These are phyloP conservation scores for Clarias laeviceps DNA, from an alignment of 2,797 vertebrate species.

Conservation along the genomic window DNA sequence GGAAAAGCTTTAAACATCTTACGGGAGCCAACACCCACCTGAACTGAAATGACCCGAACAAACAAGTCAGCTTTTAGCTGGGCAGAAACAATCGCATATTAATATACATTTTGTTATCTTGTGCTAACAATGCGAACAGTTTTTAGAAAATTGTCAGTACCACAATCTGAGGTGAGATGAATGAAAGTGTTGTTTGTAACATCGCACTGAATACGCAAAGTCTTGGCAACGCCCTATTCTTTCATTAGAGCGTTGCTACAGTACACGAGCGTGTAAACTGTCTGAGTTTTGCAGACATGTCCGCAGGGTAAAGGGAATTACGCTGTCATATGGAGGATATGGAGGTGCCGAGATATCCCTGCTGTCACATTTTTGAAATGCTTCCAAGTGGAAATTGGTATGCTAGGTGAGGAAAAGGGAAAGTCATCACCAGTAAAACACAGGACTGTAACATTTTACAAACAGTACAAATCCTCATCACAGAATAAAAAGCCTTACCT, in stretches of 20 bases:
- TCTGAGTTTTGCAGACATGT: constrained; percentile 93
- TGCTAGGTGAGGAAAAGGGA: constrained; percentile 71
- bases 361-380: constrained; percentile 93
- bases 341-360: constrained; percentile 86
- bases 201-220: constrained; percentile 74
- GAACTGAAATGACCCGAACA: constrained; percentile 3
- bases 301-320: constrained; percentile 92
- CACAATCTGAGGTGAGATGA: background rate
- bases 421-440: constrained; percentile 45
- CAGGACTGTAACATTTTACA: constrained; percentile 19
- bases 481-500: background rate
- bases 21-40: background rate
- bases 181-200: constrained; percentile 63
- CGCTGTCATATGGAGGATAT: constrained; percentile 91
- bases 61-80: background rate
- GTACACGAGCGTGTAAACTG: constrained; percentile 91
- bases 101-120: background rate
- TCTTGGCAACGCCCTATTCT: constrained; percentile 76
- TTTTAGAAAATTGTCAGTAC: background rate
- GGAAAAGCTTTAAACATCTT: background rate
- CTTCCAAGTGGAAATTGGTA: constrained; percentile 85
- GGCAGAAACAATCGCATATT: background rate
- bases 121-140: background rate
- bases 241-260: constrained; percentile 80
- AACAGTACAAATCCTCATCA: background rate